Evolutionary conservation across 2,888 invertebrate species (phyloP).

Genomic region (Drosophila diplacantha): DNA sequence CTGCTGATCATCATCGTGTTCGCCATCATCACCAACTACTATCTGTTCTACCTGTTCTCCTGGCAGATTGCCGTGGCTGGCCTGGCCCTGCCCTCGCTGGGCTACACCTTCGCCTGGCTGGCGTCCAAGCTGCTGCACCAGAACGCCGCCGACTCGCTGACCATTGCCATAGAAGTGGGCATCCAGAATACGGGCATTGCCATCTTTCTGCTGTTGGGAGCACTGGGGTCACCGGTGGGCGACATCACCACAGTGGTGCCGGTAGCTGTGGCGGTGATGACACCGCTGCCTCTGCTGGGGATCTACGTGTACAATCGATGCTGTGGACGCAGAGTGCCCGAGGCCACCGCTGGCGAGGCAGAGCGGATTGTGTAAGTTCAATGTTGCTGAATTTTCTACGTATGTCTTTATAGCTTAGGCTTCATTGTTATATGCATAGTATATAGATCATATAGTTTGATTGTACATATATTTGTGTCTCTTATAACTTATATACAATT

Average conservation of each 20-base stretch:
- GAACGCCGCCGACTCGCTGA: constrained; percentile 84
- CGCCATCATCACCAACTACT: constrained; percentile 92
- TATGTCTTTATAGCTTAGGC: not conserved
- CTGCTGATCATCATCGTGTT: constrained; percentile 91
- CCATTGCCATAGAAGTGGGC: constrained; percentile 95
- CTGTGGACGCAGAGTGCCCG: constrained; percentile 28
- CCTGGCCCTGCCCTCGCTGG: constrained; percentile 88
- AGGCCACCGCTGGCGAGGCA: constrained; percentile 34
- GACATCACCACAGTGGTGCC: constrained; percentile 95
- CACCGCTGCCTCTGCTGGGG: constrained; percentile 88
- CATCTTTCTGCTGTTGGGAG: constrained; percentile 90
- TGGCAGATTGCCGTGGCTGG: constrained; percentile 91
- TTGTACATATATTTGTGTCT: constrained; percentile 10
- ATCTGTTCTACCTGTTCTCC: constrained; percentile 91
- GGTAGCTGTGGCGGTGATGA: constrained; percentile 94
- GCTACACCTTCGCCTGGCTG: constrained; percentile 85
- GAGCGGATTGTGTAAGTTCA: constrained; percentile 49
- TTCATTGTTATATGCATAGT: not conserved
- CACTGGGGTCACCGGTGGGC: constrained; percentile 89
- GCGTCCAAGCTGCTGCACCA: constrained; percentile 82
- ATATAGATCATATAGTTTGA: not conserved
- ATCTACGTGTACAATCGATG: constrained; percentile 78
- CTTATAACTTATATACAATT: constrained; percentile 13
- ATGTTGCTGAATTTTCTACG: not conserved
- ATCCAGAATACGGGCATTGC: constrained; percentile 95